Evolutionary conservation across 2,888 invertebrate genomes (phyloP).

Genomic region (Colletes collaris): DNA sequence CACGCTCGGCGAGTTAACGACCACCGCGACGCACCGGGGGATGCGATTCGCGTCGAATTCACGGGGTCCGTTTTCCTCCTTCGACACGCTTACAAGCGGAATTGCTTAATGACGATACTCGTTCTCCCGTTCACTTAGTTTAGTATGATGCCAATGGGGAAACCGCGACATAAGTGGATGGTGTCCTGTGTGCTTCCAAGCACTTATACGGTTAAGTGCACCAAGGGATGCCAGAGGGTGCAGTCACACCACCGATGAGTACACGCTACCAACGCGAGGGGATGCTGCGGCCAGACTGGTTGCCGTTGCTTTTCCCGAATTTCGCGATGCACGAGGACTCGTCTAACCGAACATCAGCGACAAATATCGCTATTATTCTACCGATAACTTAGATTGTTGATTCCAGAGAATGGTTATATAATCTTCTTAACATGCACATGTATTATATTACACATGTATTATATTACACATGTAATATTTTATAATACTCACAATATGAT

Average conservation of each 20-base stretch:
- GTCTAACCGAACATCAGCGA: no score
- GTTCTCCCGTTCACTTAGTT: constrained; percentile 77
- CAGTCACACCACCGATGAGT: constrained; percentile 64
- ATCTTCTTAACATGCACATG: no score
- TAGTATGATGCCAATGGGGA: constrained; percentile 71
- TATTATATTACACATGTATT: no score
- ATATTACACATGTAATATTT: no score
- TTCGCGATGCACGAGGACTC: constrained; percentile 17
- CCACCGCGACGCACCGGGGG: constrained; percentile 5
- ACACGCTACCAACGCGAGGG: constrained; percentile 50
- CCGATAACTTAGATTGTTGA: no score
- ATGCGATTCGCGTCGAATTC: constrained; percentile 47
- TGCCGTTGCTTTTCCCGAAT: constrained; percentile 37
- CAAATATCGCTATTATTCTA: no score
- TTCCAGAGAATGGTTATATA: no score
- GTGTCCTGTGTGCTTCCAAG: constrained; percentile 72
- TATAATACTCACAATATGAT: no score
- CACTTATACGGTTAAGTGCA: constrained; percentile 75
- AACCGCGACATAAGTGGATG: constrained; percentile 77
- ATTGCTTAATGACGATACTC: constrained; percentile 76
- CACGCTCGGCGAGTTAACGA: constrained; percentile 31
- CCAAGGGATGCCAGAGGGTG: constrained; percentile 69
- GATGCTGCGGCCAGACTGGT: constrained; percentile 34
- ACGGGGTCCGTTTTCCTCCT: constrained; percentile 53
- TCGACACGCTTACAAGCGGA: constrained; percentile 66